phyloP scores from a whole-genome alignment of 2,113 vertebrate species.

The Dipodomys merriami region DNA sequence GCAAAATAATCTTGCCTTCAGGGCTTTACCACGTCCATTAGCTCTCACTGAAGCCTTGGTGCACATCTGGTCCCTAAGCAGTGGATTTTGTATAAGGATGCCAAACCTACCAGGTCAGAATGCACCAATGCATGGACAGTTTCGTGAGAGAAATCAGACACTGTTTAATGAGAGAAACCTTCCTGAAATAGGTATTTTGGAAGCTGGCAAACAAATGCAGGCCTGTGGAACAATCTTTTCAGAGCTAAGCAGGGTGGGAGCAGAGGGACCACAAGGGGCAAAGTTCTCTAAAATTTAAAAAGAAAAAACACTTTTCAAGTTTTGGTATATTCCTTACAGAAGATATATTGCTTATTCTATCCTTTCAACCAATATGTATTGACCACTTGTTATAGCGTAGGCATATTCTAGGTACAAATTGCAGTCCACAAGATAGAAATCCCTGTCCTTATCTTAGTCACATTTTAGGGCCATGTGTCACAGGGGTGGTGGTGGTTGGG shows the following conservation, averaged over 20 bases:
- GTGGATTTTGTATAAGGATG: neutral
- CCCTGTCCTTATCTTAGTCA: neutral
- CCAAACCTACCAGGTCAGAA: neutral
- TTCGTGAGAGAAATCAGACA: conserved; percentile 25
- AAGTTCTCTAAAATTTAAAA: neutral
- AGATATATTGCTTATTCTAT: neutral
- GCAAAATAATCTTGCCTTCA: conserved; percentile 7
- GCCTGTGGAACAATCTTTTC: neutral
- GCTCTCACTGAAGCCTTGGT: neutral
- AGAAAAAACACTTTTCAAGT: neutral
- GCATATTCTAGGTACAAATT: neutral
- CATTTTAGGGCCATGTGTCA: neutral
- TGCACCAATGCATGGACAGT: neutral
- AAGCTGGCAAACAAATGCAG: neutral
- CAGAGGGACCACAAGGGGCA: neutral
- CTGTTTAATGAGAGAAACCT: conserved; percentile 17
- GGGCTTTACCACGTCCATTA: neutral
- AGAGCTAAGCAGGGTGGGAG: neutral
- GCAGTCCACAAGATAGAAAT: neutral
- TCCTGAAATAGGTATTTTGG: conserved; percentile 16
- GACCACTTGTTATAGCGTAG: neutral
- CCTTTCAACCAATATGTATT: neutral
- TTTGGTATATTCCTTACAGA: neutral
- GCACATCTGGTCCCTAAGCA: neutral
- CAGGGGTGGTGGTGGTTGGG: neutral